Evolutionary conservation across 2,113 vertebrate genomes (phyloP).

Genomic region (Rhadina sibilatrix): DNA sequence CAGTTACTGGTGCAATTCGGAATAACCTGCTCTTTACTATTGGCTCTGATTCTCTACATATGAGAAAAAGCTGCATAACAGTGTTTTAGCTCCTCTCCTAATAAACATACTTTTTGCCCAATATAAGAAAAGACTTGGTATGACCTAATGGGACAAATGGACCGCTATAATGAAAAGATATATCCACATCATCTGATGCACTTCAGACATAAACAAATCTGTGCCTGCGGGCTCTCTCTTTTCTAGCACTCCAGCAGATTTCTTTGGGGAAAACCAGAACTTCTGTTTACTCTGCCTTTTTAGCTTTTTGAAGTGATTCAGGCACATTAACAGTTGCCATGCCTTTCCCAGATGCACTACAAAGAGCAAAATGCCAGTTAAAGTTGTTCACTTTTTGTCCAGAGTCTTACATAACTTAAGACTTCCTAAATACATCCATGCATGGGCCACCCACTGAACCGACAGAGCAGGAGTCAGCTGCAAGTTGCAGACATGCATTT

Average conservation of each 20-base stretch:
- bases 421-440: not conserved
- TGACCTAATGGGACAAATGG: not conserved
- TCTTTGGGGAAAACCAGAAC: not conserved
- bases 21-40: not conserved
- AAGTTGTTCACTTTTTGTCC: not conserved
- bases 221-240: not conserved
- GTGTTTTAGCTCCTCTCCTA: not conserved
- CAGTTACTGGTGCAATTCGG: not conserved
- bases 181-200: slow-evolving; percentile 19
- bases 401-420: not conserved
- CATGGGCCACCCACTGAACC: not conserved
- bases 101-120: not conserved
- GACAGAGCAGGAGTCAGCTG: not conserved
- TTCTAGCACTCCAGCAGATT: not conserved
- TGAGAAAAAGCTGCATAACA: not conserved
- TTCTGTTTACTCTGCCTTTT: not conserved
- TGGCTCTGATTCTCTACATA: not conserved
- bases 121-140: not conserved
- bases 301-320: not conserved
- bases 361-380: not conserved
- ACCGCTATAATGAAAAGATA: slow-evolving; percentile 21
- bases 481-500: not conserved
- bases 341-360: not conserved
- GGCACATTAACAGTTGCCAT: not conserved
- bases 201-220: slow-evolving; percentile 1